Evolutionary conservation across 2,888 invertebrate species (phyloP), one percentile per base, ranked within the genome.

Genomic region (Ophion ellenae): DNA sequence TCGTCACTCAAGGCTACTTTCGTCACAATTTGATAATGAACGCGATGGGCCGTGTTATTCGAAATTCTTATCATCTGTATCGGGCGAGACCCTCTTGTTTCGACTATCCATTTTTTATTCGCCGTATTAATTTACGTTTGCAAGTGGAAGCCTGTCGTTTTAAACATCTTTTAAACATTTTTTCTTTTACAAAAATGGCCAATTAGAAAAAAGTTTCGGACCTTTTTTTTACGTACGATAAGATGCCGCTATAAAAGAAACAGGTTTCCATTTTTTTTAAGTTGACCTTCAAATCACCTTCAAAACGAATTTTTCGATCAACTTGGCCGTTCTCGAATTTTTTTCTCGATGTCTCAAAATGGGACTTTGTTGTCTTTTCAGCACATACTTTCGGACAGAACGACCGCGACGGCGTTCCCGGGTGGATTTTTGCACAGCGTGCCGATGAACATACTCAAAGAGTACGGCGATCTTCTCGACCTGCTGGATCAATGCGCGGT

Each of bases 371-470:
- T 66, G 24, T 14, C 14, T 69, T 78, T 80, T 53, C 88, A 94
- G 95, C 92, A 94, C 78, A 89, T 94, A 78, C 89, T 95, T 76
- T 91, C 92, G 2, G 89, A 90, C 36, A 89, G 90, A 71, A 88
- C 91, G 36, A 90, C 90, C 67, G 90, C 91, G 20, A 89, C 87
- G 87, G 89, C 91, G 75, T 89, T 94, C 67, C 91, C 93, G 70
- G 90, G 90, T 78, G 94, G 95, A 76, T 91, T 95, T 84, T 91
- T 95, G 57, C 94, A 95, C 14, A 84, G 89, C 87, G 83, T 91
- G 81, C 93, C 94, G 57, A 32, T 67, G 53, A 74, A 90, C 32
- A 88, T 93, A 84, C 81, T 90, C 40, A 47, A 90, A 88, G 87
- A 81, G 75, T 92, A 91, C 90, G 92, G 90, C 45, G 89, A 88